Conservation (phyloP, 2,797 vertebrate species). For the Mormyrus proboscirostris region DNA sequence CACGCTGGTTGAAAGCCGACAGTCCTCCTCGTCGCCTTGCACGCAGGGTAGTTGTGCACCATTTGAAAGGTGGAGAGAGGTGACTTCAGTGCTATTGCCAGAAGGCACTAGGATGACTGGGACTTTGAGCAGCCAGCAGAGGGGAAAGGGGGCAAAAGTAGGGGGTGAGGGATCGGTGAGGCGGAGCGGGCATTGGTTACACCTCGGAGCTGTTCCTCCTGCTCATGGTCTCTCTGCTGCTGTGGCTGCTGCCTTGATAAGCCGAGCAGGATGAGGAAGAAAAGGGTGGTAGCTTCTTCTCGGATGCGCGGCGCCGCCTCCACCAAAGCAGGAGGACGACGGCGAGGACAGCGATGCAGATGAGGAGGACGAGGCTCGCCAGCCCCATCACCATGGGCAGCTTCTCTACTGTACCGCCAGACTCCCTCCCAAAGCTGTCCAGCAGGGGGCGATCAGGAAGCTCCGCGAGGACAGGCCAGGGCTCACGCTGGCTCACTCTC, state of each 20-base stretch:
- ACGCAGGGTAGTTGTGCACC: background rate
- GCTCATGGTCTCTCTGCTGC: constrained; percentile 43
- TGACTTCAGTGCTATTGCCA: constrained; percentile 50
- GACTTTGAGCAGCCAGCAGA: constrained; percentile 39
- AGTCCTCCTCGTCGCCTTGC: background rate
- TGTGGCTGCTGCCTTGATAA: constrained; percentile 46
- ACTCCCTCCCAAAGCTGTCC: constrained; percentile 54
- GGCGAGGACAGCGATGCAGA: constrained; percentile 47
- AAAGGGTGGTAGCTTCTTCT: constrained; percentile 58
- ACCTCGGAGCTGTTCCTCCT: constrained; percentile 55
- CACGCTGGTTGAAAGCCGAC: constrained; percentile 15
- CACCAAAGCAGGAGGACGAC: constrained; percentile 54
- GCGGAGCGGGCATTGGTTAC: constrained; percentile 32
- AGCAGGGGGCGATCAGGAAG: constrained; percentile 47
- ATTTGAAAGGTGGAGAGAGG: constrained; percentile 12
- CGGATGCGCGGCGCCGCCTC: constrained; percentile 40
- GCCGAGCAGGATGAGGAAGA: constrained; percentile 63
- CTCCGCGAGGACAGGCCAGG: constrained; percentile 33
- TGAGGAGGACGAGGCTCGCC: constrained; percentile 57
- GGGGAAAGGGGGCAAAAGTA: constrained; percentile 1
- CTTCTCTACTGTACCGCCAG: constrained; percentile 35
- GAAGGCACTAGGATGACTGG: constrained; percentile 51
- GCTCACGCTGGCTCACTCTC: constrained; percentile 52
- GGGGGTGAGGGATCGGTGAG: constrained; percentile 4
- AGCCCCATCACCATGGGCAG: constrained; percentile 56